phyloP scores from a whole-genome alignment of 2,113 vertebrate genomes.

The Otis tarda region DNA sequence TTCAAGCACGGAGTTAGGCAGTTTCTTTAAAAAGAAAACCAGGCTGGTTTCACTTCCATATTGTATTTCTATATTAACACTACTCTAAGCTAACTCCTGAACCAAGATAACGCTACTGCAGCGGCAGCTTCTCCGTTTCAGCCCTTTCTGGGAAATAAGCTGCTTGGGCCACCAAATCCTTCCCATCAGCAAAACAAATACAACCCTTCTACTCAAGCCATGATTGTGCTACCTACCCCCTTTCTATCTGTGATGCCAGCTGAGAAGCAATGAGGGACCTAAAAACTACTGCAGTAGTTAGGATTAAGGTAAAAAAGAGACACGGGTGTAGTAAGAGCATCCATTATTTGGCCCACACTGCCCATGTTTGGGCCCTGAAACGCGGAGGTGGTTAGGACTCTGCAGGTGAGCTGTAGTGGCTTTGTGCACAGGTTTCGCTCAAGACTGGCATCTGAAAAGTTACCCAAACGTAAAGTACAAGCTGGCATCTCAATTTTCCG shows the following conservation, averaged over 20 bases:
- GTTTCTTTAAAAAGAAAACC: not conserved
- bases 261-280: not conserved
- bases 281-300: not conserved
- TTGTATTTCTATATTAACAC: not conserved
- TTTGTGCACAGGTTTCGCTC: not conserved
- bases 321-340: not conserved
- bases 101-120: not conserved
- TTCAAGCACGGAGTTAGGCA: not conserved
- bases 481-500: not conserved
- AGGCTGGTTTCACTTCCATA: not conserved
- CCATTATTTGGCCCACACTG: not conserved
- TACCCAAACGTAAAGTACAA: not conserved
- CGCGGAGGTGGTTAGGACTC: fast-evolving
- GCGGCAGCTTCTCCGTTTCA: not conserved
- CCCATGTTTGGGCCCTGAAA: not conserved
- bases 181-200: not conserved
- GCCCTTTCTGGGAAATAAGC: not conserved
- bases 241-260: not conserved
- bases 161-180: not conserved
- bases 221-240: fast-evolving
- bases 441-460: not conserved
- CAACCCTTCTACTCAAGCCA: not conserved
- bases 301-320: not conserved
- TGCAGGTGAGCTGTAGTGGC: too few relatives aligned
- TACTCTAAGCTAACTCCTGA: not conserved